A percentile compares a stretch with the other conserved stretches of the same genome.
Evolutionary conservation across 2,888 invertebrate genomes (phyloP).

Genomic region (Phaedon cochleariae): DNA sequence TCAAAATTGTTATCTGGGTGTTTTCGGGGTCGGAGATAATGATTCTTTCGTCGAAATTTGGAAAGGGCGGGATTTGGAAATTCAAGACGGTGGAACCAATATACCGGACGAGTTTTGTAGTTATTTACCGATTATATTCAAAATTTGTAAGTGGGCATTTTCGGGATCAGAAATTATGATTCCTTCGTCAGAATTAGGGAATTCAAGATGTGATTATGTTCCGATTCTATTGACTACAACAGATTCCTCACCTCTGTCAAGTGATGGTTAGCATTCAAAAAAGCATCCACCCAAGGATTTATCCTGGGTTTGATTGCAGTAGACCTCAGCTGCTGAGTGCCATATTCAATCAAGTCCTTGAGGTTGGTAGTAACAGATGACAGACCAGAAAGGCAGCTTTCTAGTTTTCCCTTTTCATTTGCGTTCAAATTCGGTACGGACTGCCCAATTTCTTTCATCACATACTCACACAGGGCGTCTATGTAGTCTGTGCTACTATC

Average conservation of each 20-base stretch:
- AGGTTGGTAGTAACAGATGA: slow-evolving; percentile 68
- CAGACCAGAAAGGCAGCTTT: slow-evolving; percentile 74
- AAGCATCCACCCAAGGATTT: slow-evolving; percentile 85
- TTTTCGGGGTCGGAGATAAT: no score
- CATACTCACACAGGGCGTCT: slow-evolving; percentile 81
- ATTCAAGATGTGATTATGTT: no score
- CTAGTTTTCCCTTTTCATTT: slow-evolving; percentile 76
- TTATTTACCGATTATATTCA: no score
- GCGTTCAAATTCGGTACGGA: slow-evolving; percentile 69
- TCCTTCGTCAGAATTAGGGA: no score
- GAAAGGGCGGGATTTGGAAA: no score
- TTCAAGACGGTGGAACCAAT: no score
- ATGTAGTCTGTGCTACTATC: slow-evolving; percentile 92
- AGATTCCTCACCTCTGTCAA: slow-evolving; percentile 83
- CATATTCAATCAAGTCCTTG: slow-evolving; percentile 77
- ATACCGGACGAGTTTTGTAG: no score
- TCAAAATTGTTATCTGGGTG: no score
- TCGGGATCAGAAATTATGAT: no score
- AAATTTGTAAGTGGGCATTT: no score
- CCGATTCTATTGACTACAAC: no score
- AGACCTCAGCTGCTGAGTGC: slow-evolving; percentile 79
- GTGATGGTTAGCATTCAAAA: slow-evolving; percentile 78
- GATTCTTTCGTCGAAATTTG: no score
- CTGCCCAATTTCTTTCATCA: slow-evolving; percentile 75
- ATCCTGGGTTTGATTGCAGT: slow-evolving; percentile 86